phyloP scores from a whole-genome alignment of 2,113 vertebrate species.

The Calyptommatus sinebrachiatus region DNA sequence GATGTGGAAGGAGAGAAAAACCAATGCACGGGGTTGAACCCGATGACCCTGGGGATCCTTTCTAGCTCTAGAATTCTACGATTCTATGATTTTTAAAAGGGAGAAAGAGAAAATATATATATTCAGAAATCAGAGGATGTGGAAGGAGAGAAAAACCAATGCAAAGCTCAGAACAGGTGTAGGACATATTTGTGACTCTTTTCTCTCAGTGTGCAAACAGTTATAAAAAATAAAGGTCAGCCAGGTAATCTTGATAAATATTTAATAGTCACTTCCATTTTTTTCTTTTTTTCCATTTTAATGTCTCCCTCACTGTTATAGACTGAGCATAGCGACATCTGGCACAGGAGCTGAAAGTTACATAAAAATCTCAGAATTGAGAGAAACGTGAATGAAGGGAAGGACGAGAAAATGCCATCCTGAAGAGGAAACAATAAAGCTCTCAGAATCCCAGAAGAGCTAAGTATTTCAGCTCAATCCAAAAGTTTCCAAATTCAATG shows the following conservation, averaged over 20 bases:
- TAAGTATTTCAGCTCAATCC: no score
- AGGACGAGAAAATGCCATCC: no score
- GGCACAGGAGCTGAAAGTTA: not conserved
- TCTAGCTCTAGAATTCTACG: no score
- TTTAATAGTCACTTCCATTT: conserved; percentile 53
- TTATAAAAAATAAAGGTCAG: conserved; percentile 58
- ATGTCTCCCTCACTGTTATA: conserved; percentile 36
- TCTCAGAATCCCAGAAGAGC: no score
- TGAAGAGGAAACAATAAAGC: no score
- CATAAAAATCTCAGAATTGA: fast-evolving
- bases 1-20: no score
- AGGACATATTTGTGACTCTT: not conserved
- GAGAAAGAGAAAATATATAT: not conserved
- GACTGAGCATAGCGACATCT: conserved; percentile 31
- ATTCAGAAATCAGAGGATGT: not conserved
- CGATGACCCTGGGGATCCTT: no score
- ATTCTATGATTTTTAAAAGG: no score
- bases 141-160: not conserved
- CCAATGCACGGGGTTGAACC: no score
- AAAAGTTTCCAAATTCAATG: no score
- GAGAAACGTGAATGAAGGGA: no score
- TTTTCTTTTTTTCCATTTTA: not conserved
- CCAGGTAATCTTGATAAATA: conserved; percentile 61
- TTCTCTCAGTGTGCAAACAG: conserved; percentile 12
- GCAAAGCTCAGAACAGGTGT: not conserved